A percentile compares a stretch with the other conserved stretches of the same genome.
These are phyloP conservation scores for Myotis vivesi DNA, from an alignment of 2,797 vertebrate genomes.

Conservation along the genomic window DNA sequence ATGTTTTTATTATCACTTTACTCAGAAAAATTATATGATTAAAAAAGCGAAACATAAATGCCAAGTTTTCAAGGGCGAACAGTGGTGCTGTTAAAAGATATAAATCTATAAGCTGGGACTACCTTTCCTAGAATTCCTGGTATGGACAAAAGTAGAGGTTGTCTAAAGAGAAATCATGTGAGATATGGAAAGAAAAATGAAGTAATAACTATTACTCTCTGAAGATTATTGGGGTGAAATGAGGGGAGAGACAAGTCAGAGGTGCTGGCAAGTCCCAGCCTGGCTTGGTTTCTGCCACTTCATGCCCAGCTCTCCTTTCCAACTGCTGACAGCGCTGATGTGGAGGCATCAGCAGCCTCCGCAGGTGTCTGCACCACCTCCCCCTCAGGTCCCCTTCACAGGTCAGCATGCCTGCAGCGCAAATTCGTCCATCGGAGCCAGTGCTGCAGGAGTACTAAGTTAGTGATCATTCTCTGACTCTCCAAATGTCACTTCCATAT, in stretches of 20 bases:
- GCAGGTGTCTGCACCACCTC: not conserved
- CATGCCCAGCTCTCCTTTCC: not conserved
- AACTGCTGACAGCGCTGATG: not conserved
- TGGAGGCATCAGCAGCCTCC: no score
- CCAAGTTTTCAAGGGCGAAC: not conserved
- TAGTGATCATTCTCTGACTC: not conserved
- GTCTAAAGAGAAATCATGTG: not conserved
- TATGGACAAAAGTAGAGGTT: not conserved
- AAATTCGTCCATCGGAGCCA: not conserved
- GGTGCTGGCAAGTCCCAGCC: rapidly evolving
- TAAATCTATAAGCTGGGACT: not conserved
- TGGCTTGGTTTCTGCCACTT: not conserved
- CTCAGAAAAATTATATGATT: not conserved
- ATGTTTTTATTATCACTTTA: not conserved
- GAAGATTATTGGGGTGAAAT: not conserved
- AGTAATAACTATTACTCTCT: not conserved
- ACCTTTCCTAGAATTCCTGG: not conserved
- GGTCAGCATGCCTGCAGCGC: not conserved
- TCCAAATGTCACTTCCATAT: not conserved
- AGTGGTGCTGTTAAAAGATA: not conserved
- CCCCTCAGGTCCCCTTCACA: rapidly evolving
- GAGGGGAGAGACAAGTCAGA: not conserved
- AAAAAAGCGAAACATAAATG: not conserved
- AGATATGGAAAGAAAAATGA: not conserved
- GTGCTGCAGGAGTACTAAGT: rapidly evolving